Evolutionary conservation across 2,797 vertebrate genomes (phyloP), one percentile per base, ranked within the genome.

Genomic region (Argentina silus): DNA sequence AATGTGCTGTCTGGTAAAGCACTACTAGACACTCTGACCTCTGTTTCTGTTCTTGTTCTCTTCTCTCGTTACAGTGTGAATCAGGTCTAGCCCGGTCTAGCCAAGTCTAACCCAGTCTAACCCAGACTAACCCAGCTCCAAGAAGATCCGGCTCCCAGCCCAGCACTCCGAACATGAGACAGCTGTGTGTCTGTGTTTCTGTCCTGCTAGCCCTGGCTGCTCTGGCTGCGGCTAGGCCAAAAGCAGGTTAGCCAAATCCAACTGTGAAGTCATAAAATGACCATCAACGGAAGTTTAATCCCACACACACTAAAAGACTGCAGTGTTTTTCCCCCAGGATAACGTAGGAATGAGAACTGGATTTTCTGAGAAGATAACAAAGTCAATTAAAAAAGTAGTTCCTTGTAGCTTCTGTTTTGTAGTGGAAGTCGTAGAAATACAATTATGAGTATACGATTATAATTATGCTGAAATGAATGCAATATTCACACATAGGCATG

Each of bases 201-300:
- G 10, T 94, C 43, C 86, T 98, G 75, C 76, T 97, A 69, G 83
- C 85, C 73, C 65, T 94, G 70, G 87, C 88, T 15, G 81, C 84
- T 2, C 55, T 76, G n/a, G 75, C 94, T 83, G 87, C 93, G 69
- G 96, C 93, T 74, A 93, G 91, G 60, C 94, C 93, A 0, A 91
- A 87, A 89, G 62, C 84, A 90, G 93, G 94, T 95, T 44, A 88
- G 89, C 83, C 71, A 55, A 70, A 48, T 4, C 6, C 14, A 0
- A 11, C 50, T 1, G 71, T 0, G 59, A 70, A 14, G 50, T 78
- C 21, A 19, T 62, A 73, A 80, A 85, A 48, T 10, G 55, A 51
- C 57, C 14, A 9, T 67, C 69, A 74, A 69, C 70, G 68, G 74
- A 62, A 65, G 5, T 70, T 65, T 7, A 23, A 17, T 66, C 80